Evolutionary conservation across 2,888 invertebrate genomes (phyloP), one percentile per base, ranked within the genome.

Genomic region (Pristionchus mayeri): DNA sequence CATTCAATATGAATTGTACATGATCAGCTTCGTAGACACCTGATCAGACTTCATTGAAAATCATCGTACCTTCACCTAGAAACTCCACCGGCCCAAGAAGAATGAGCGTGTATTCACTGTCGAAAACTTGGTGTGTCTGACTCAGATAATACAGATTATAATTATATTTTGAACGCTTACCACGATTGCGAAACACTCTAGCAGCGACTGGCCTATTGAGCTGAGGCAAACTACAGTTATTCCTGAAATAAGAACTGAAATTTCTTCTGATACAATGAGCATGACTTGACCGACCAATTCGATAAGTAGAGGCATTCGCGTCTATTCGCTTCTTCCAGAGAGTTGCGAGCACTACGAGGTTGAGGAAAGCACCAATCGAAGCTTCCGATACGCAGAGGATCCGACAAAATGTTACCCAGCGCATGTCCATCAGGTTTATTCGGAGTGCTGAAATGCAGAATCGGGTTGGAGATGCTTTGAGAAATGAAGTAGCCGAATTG

Each of bases 321-420:
- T 71, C 71, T n/a, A 71, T 71, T 16, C 71, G 37, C 24, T 40
- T 40, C n/a, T 13, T 71, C 71, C 71, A 71, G 4, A 71, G 71
- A 0, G 18, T 24, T 7, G 40, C 24, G 21, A 71, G 37, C 7
- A 71, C 71, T n/a, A 24, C 40, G n/a, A 44, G 3, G 18, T 71
- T 71, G n/a, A 71, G 24, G 3, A 71, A 1, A 40, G 71, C 37
- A 24, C 40, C 71, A 13, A 71, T 21, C 0, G 71, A 9, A 0
- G 71, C 71, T 44, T 71, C 71, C 0, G 40, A 44, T 0, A 71
- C 34, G 13, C 21, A 71, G 11, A 71, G 40, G n/a, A n/a, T 9
- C 9, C 71, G 71, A n/a, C 71, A 71, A 40, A 71, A 71, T n/a
- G 71, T 40, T 6, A 71, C 24, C 71, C 71, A 71, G 2, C 24